These are phyloP conservation scores for Aviceda subcristata DNA, from an alignment of 2,113 vertebrate genomes.

Conservation along the genomic window DNA sequence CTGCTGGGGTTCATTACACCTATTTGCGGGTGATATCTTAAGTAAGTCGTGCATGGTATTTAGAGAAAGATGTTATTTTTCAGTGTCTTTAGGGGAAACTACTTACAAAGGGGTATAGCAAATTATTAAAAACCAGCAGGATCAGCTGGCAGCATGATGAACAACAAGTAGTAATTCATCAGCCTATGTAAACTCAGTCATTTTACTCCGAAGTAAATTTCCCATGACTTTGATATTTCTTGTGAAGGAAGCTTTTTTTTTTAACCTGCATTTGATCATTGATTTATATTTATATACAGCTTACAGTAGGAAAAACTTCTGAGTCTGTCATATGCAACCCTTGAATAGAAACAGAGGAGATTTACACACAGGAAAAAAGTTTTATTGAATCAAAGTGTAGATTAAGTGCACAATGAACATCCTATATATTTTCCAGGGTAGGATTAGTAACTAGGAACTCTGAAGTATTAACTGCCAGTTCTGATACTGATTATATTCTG, in stretches of 20 bases:
- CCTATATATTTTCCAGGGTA: constrained; percentile 17
- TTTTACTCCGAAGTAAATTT: neutral
- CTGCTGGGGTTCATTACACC: neutral
- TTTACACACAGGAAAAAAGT: neutral
- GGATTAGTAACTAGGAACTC: constrained; percentile 22
- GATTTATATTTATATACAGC: neutral
- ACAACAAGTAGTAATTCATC: neutral
- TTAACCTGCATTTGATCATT: neutral
- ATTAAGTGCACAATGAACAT: neutral
- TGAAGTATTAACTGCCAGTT: neutral
- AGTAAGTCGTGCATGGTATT: neutral
- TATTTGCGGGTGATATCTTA: neutral
- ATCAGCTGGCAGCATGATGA: neutral
- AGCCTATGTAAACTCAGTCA: neutral
- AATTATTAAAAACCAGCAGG: neutral
- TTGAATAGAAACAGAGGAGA: neutral
- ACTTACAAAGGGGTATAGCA: neutral
- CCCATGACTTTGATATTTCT: neutral
- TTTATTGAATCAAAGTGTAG: constrained; percentile 26
- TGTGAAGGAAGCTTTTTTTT: neutral
- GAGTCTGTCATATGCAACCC: neutral
- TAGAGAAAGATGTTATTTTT: neutral
- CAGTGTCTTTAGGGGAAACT: neutral
- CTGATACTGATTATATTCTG: constrained; percentile 19
- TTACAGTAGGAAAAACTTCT: neutral